Percentiles rank a stretch among this genome's conserved stretches.
These are phyloP conservation scores for Priocnemis perturbator DNA, from an alignment of 2,888 invertebrate genomes.

Conservation along the genomic window DNA sequence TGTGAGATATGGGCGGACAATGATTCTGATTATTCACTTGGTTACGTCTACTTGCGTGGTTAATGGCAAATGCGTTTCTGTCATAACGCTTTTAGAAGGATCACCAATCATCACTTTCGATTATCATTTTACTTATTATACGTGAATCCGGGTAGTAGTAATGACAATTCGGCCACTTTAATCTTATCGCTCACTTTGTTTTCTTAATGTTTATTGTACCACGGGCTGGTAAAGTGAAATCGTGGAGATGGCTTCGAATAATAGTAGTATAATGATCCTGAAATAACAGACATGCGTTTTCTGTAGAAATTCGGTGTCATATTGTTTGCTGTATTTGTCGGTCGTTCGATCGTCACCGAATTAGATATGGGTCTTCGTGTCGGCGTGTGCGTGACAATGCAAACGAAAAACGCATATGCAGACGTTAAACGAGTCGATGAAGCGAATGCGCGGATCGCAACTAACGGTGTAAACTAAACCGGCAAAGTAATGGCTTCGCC, in stretches of 20 bases:
- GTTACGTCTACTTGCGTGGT: conserved; percentile 10
- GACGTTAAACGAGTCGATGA: not conserved
- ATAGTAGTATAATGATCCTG: conserved; percentile 73
- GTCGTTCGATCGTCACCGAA: not conserved
- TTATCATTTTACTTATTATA: conserved; percentile 4
- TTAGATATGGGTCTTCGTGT: too few relatives aligned
- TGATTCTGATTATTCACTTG: conserved; percentile 1
- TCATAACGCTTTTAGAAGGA: not conserved
- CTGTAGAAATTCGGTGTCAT: conserved; percentile 27
- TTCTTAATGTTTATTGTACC: conserved; percentile 73
- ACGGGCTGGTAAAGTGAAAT: conserved; percentile 73
- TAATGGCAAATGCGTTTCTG: conserved; percentile 1
- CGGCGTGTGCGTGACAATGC: not conserved
- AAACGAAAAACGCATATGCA: not conserved
- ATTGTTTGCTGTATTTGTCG: conserved; percentile 7
- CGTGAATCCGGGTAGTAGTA: conserved; percentile 18
- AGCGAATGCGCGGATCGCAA: too few relatives aligned
- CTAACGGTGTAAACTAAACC: conserved; percentile 18
- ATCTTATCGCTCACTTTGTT: conserved; percentile 68
- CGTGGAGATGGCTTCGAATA: conserved; percentile 74
- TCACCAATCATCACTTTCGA: conserved; percentile 1
- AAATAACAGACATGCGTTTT: conserved; percentile 62
- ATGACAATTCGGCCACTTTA: conserved; percentile 51
- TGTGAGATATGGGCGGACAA: not conserved
- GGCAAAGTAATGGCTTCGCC: conserved; percentile 28